phyloP scores from a whole-genome alignment of 2,113 vertebrate species.

The Mesoclemmys tuberculata region DNA sequence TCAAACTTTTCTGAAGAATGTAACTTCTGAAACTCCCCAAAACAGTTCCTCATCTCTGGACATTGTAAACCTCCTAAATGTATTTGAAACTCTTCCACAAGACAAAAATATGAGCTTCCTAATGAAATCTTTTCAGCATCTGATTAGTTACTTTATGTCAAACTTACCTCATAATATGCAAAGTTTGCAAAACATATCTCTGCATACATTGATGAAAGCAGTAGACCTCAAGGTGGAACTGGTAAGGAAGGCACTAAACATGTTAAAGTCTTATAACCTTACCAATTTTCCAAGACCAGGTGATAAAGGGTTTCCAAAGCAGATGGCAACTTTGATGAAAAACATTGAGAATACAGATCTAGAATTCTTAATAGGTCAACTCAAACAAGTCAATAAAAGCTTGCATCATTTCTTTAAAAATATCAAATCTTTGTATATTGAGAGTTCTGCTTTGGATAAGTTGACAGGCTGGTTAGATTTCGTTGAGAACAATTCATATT shows the following conservation, averaged over 20 bases:
- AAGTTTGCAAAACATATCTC: neutral
- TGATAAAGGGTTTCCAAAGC: neutral
- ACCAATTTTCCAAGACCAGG: neutral
- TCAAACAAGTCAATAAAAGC: slow-evolving; percentile 44
- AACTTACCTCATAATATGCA: neutral
- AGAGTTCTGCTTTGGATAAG: neutral
- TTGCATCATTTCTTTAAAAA: slow-evolving; percentile 56
- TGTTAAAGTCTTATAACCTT: slow-evolving; percentile 14
- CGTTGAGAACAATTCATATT: neutral
- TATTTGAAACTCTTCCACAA: neutral
- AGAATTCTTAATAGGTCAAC: slow-evolving; percentile 49
- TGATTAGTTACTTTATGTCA: slow-evolving; percentile 34
- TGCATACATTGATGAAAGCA: neutral
- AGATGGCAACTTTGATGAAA: neutral
- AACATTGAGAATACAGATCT: slow-evolving; percentile 26
- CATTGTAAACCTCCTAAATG: neutral
- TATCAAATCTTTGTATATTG: neutral
- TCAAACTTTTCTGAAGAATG: slow-evolving; percentile 32
- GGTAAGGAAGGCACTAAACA: slow-evolving; percentile 19
- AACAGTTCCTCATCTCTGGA: slow-evolving; percentile 16
- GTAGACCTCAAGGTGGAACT: slow-evolving; percentile 35
- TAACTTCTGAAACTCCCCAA: neutral
- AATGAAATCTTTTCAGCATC: slow-evolving; percentile 9
- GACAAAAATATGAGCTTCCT: slow-evolving; percentile 20
- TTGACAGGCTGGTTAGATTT: slow-evolving; percentile 57